These are phyloP conservation scores for Heterodera schachtii DNA, from an alignment of 1,140 invertebrate species.

Conservation along the genomic window DNA sequence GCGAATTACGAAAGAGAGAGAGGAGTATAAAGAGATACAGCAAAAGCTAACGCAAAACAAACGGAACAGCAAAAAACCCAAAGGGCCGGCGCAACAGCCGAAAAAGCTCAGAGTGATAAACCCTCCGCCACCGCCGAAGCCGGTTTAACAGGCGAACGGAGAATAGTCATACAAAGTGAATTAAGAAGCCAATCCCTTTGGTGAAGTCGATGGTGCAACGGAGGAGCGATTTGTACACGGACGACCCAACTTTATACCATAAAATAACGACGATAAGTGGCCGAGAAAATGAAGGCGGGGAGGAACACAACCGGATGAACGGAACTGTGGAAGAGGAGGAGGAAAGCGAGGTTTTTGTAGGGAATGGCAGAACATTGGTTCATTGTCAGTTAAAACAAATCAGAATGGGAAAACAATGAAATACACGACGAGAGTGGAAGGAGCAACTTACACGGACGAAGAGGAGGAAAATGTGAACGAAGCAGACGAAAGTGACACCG, in stretches of 20 bases:
- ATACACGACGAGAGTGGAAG: slow-evolving; percentile 15
- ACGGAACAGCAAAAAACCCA: neutral
- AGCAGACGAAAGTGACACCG: neutral
- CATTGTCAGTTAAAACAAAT: neutral
- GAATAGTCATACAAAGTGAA: neutral
- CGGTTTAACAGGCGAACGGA: neutral
- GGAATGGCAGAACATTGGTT: neutral
- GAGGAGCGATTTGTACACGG: slow-evolving; percentile 7
- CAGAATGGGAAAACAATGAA: neutral
- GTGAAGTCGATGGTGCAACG: slow-evolving; percentile 11
- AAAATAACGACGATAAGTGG: neutral
- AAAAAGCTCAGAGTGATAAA: slow-evolving; percentile 17
- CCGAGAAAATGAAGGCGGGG: neutral
- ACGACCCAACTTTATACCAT: slow-evolving; percentile 2
- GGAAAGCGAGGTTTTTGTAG: neutral
- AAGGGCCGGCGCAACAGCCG: slow-evolving; percentile 7
- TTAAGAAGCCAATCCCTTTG: slow-evolving; percentile 26
- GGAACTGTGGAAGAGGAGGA: neutral
- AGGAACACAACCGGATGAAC: neutral
- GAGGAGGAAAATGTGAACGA: slow-evolving; percentile 14
- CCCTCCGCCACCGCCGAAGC: slow-evolving; percentile 24
- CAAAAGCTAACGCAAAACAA: neutral
- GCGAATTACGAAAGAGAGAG: slow-evolving; percentile 13
- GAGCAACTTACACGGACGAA: slow-evolving; percentile 22
- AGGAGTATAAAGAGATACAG: neutral